Evolutionary conservation across 2,888 invertebrate genomes (phyloP).

Genomic region (Xanthia togata): DNA sequence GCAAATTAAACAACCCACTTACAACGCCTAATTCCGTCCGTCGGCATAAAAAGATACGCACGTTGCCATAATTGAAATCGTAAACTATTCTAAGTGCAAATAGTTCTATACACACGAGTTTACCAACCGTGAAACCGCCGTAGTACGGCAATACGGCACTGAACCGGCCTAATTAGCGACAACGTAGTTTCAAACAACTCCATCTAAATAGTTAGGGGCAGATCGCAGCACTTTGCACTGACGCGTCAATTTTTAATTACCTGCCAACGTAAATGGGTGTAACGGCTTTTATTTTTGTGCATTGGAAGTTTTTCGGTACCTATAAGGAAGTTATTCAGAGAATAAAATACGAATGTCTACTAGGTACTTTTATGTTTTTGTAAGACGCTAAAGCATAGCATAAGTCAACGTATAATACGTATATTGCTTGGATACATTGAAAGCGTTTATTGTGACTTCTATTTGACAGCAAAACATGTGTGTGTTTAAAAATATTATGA

Average conservation of each 20-base stretch:
- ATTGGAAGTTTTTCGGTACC: not conserved
- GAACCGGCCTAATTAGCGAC: conserved; percentile 74
- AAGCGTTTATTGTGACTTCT: not conserved
- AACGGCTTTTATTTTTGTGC: conserved; percentile 17
- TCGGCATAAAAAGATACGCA: conserved; percentile 48
- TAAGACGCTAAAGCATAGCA: too few relatives aligned
- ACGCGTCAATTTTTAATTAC: conserved; percentile 77
- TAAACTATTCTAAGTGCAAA: conserved; percentile 58
- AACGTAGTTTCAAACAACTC: conserved; percentile 72
- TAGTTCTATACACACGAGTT: conserved; percentile 37
- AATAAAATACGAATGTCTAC: too few relatives aligned
- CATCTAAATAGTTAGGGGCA: conserved; percentile 70
- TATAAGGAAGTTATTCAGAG: not conserved
- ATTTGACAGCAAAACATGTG: not conserved
- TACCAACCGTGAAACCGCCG: conserved; percentile 59
- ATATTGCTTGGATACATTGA: not conserved
- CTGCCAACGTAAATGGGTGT: conserved; percentile 23
- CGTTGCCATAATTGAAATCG: conserved; percentile 52
- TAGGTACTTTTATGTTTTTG: not conserved
- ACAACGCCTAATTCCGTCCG: conserved; percentile 35
- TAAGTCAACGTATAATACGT: not conserved
- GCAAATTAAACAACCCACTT: conserved; percentile 28
- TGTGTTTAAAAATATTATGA: too few relatives aligned
- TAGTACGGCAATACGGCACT: conserved; percentile 53
- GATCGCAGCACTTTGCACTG: conserved; percentile 57